These are phyloP conservation scores for Siniperca obscura DNA, from an alignment of 2,797 vertebrate species.

Conservation along the genomic window DNA sequence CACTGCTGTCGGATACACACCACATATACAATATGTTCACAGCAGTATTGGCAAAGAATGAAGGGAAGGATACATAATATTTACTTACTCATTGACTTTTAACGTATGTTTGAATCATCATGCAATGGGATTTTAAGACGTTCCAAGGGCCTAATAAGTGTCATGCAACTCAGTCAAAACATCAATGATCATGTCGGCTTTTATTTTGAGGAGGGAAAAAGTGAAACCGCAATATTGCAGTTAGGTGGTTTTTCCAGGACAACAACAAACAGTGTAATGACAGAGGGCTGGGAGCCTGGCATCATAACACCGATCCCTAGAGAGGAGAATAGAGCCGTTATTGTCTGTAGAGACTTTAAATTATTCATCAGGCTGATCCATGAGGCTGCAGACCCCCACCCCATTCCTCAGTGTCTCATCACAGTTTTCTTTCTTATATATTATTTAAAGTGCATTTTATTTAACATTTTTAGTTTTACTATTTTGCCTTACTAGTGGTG, in stretches of 20 bases:
- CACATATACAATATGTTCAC: neutral
- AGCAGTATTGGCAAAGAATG: neutral
- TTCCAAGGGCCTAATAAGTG: neutral
- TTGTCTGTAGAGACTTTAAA: slow-evolving; percentile 38
- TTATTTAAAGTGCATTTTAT: neutral
- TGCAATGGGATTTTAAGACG: neutral
- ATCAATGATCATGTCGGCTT: slow-evolving; percentile 19
- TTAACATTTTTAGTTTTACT: neutral
- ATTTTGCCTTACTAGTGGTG: neutral
- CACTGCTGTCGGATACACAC: neutral
- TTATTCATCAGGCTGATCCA: slow-evolving; percentile 38
- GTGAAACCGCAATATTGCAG: slow-evolving; percentile 35
- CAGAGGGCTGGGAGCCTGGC: slow-evolving; percentile 25
- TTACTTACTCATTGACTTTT: neutral
- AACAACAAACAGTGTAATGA: slow-evolving; percentile 40
- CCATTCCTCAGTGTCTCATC: neutral
- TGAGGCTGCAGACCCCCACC: slow-evolving; percentile 9
- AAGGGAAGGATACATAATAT: neutral
- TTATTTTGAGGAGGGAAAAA: slow-evolving; percentile 25
- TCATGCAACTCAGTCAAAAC: slow-evolving; percentile 24
- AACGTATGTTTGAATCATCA: neutral
- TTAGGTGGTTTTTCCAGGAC: slow-evolving; percentile 42
- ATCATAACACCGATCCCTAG: slow-evolving; percentile 9
- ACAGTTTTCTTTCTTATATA: neutral
- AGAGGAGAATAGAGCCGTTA: slow-evolving; percentile 41